Conservation (phyloP, 2,113 vertebrate genomes). For the Calyptommatus sinebrachiatus region DNA sequence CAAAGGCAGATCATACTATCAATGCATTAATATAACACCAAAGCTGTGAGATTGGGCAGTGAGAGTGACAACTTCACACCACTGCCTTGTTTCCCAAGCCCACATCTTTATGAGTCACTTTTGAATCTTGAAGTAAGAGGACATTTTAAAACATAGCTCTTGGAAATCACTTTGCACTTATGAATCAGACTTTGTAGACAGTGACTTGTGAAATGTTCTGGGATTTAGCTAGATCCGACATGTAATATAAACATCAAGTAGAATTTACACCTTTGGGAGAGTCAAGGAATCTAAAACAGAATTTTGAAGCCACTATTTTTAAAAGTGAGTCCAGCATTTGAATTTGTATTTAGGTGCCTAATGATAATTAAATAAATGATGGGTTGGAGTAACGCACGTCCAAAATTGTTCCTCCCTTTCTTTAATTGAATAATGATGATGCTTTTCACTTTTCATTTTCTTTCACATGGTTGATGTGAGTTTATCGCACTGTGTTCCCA, state of each 20-base stretch:
- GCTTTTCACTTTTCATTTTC: background rate
- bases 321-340: constrained; percentile 4
- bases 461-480: background rate
- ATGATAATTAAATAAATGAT: background rate
- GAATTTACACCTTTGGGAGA: constrained; percentile 24
- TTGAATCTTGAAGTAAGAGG: constrained; percentile 6
- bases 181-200: constrained; percentile 23
- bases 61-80: background rate
- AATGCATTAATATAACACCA: background rate
- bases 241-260: constrained; percentile 33
- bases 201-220: constrained; percentile 38
- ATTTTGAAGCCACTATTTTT: background rate
- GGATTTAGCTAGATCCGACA: constrained; percentile 32
- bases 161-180: constrained; percentile 15
- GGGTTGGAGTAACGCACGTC: background rate
- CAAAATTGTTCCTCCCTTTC: background rate
- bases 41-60: background rate
- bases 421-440: constrained; percentile 3
- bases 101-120: background rate
- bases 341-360: background rate
- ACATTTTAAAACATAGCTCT: constrained; percentile 25
- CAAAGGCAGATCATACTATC: background rate
- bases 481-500: background rate
- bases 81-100: background rate
- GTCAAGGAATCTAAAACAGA: constrained; percentile 21